Evolutionary conservation across 1,140 invertebrate genomes (phyloP).

Genomic region (Pentalonia nigronervosa): DNA sequence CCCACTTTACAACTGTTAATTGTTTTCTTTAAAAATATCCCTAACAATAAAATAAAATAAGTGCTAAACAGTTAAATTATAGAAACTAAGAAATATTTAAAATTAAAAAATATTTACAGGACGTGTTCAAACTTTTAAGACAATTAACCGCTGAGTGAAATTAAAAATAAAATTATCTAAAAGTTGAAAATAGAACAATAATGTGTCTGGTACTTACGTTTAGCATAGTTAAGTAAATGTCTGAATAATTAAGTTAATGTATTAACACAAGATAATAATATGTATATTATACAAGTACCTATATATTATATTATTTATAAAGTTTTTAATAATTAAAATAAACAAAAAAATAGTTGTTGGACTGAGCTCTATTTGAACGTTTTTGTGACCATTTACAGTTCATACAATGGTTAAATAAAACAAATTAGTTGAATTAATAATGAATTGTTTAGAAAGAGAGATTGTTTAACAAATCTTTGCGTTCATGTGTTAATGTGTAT

Average conservation of each 20-base stretch:
- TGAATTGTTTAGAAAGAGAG: neutral
- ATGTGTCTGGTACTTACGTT: neutral
- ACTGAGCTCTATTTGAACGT: neutral
- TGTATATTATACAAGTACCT: neutral
- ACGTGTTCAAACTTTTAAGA: neutral
- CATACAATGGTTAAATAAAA: neutral
- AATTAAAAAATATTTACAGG: neutral
- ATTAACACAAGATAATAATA: neutral
- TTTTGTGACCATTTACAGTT: neutral
- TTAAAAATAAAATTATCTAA: neutral
- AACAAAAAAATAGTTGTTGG: neutral
- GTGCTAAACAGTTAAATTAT: neutral
- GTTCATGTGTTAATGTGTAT: neutral
- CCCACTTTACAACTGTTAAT: neutral
- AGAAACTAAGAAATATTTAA: neutral
- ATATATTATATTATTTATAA: neutral
- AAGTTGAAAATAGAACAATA: neutral
- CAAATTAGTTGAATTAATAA: neutral
- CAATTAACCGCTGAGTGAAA: neutral
- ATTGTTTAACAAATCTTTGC: slow-evolving; percentile 12
- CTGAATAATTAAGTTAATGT: neutral
- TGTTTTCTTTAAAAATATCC: neutral
- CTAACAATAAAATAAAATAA: neutral
- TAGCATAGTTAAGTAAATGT: neutral
- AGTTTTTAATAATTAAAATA: neutral